Evolutionary conservation across 2,888 invertebrate species (phyloP).

Genomic region (Ligdia adustata): DNA sequence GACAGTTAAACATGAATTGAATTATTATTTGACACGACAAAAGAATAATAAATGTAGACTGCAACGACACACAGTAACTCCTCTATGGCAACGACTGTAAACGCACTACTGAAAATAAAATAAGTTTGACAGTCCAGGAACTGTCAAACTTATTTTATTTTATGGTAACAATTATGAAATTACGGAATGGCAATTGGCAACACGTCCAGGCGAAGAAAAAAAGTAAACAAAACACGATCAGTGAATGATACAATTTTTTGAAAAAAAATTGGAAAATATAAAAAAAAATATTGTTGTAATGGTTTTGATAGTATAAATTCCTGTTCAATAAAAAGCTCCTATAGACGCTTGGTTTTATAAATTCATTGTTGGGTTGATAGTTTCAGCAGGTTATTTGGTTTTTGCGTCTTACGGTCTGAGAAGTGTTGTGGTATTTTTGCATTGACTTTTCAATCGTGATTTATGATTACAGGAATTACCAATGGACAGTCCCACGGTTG

Average conservation of each 20-base stretch:
- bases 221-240: conserved; percentile 35
- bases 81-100: no score
- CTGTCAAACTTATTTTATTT: no score
- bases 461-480: conserved; percentile 32
- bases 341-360: conserved; percentile 10
- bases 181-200: not conserved
- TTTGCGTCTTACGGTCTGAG: conserved; percentile 3
- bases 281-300: conserved; percentile 19
- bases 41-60: no score
- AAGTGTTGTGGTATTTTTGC: not conserved
- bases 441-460: not conserved
- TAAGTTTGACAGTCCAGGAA: no score
- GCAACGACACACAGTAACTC: no score
- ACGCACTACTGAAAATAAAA: no score
- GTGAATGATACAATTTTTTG: conserved; percentile 12
- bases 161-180: no score
- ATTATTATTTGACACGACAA: no score
- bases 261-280: conserved; percentile 13
- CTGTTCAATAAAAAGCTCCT: conserved; percentile 19
- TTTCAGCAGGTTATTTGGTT: conserved; percentile 16
- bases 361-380: conserved; percentile 22
- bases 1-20: no score
- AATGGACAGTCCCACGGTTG: conserved; percentile 69
- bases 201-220: conserved; percentile 1
- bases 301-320: conserved; percentile 28